These are phyloP conservation scores for Nomada ruficornis DNA, from an alignment of 2,888 invertebrate genomes.

Conservation along the genomic window DNA sequence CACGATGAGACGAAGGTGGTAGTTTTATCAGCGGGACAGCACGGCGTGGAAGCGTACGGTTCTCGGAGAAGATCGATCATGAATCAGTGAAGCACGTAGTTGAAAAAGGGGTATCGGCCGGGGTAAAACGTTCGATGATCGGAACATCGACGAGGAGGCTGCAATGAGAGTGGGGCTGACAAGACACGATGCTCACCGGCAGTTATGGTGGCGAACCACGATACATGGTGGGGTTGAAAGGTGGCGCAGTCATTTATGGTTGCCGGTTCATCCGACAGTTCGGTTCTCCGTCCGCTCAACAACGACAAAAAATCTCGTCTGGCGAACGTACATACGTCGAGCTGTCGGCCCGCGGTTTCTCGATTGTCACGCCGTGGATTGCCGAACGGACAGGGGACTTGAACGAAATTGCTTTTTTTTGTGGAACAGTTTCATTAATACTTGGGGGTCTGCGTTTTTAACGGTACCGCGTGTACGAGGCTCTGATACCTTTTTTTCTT, in stretches of 20 bases:
- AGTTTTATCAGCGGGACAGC: not conserved
- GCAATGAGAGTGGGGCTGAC: constrained; percentile 56
- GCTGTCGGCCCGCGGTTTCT: not conserved
- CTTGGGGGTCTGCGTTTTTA: not conserved
- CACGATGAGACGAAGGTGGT: not conserved
- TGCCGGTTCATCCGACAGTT: constrained; percentile 61
- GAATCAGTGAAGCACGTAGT: constrained; percentile 47
- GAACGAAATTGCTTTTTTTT: not conserved
- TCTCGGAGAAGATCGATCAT: constrained; percentile 34
- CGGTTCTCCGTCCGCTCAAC: constrained; percentile 54
- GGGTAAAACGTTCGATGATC: constrained; percentile 45
- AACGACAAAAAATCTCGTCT: constrained; percentile 30
- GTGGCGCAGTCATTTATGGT: constrained; percentile 74
- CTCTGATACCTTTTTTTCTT: no score
- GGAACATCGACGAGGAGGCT: constrained; percentile 38
- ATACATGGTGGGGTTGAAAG: constrained; percentile 73
- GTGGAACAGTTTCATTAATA: not conserved
- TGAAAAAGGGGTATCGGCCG: constrained; percentile 58
- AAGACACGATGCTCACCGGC: constrained; percentile 49
- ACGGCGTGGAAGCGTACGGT: constrained; percentile 6
- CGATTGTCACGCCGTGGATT: not conserved
- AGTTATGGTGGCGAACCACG: constrained; percentile 65
- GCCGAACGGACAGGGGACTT: not conserved
- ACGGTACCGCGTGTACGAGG: no score
- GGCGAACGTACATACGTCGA: not conserved